phyloP scores from a whole-genome alignment of 2,888 invertebrate genomes.

The Drosophila peninsularis region DNA sequence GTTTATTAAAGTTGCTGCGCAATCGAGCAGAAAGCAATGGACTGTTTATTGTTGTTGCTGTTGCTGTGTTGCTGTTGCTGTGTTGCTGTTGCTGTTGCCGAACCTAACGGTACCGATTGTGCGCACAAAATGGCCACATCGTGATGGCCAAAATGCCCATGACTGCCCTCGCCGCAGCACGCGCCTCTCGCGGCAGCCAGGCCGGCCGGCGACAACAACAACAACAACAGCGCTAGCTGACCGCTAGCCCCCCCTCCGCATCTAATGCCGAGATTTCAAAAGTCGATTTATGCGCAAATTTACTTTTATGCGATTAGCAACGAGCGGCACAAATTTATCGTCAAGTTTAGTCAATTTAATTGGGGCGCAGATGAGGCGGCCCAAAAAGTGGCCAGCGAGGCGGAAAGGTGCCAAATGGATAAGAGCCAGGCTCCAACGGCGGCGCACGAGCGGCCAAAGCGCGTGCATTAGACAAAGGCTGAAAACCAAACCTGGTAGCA shows the following conservation, averaged over 20 bases:
- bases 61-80: conserved; percentile 16
- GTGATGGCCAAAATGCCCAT: conserved; percentile 65
- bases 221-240: conserved; percentile 19
- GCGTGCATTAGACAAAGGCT: conserved; percentile 64
- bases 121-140: conserved; percentile 78
- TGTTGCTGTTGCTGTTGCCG: conserved; percentile 27
- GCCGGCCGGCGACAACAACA: conserved; percentile 48
- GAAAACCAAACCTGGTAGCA: conserved; percentile 75
- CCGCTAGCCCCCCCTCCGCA: conserved; percentile 7
- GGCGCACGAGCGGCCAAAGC: conserved; percentile 17
- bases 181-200: conserved; percentile 59
- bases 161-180: conserved; percentile 45
- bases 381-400: conserved; percentile 31
- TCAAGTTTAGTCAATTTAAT: conserved; percentile 79
- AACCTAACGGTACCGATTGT: conserved; percentile 79
- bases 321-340: conserved; percentile 76
- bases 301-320: conserved; percentile 81
- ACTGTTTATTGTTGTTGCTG: conserved; percentile 51
- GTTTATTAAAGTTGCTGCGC: conserved; percentile 78
- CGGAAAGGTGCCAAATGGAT: conserved; percentile 64
- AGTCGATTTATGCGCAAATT: conserved; percentile 79
- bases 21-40: conserved; percentile 70
- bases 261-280: conserved; percentile 60
- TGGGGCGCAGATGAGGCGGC: conserved; percentile 64
- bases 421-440: conserved; percentile 14